A percentile compares a stretch with the other conserved stretches of the same genome.
phyloP scores from a whole-genome alignment of 2,888 invertebrate species.

The Sphaerophoria taeniata region DNA sequence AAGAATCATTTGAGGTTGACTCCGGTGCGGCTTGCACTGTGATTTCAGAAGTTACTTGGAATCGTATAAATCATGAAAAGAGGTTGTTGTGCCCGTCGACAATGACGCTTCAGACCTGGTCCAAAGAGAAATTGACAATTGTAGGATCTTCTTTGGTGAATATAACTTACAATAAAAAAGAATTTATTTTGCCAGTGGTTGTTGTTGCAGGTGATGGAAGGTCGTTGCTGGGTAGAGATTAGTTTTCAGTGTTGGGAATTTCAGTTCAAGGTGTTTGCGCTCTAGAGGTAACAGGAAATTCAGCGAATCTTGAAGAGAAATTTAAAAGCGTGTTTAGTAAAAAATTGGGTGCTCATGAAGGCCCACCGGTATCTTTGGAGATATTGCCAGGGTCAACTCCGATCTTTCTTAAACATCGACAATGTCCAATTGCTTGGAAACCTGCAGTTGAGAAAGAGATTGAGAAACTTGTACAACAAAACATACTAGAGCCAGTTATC shows the following conservation, averaged over 20 bases:
- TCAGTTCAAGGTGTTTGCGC: slow-evolving; percentile 23
- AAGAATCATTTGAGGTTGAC: neutral
- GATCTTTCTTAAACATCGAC: no score
- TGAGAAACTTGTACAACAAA: no score
- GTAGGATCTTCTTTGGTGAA: slow-evolving; percentile 32
- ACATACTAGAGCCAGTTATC: no score
- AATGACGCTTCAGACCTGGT: slow-evolving; percentile 34
- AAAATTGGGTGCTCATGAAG: no score
- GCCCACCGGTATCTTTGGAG: no score
- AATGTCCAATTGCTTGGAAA: neutral
- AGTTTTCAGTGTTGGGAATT: slow-evolving; percentile 38
- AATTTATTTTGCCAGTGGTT: slow-evolving; percentile 28
- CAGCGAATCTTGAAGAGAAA: no score
- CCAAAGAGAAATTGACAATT: slow-evolving; percentile 35
- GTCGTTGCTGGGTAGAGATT: slow-evolving; percentile 45
- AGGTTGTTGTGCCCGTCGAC: no score
- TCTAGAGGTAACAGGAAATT: slow-evolving; percentile 6
- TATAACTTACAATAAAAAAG: slow-evolving; percentile 22
- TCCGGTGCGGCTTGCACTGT: neutral
- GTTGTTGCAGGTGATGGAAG: slow-evolving; percentile 46
- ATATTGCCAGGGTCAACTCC: no score
- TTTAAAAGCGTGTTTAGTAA: no score
- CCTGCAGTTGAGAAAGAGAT: no score
- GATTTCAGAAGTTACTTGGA: slow-evolving; percentile 19
- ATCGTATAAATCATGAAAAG: slow-evolving; percentile 15